phyloP scores from a whole-genome alignment of 2,113 vertebrate genomes.

The Chlamydotis undulata region DNA sequence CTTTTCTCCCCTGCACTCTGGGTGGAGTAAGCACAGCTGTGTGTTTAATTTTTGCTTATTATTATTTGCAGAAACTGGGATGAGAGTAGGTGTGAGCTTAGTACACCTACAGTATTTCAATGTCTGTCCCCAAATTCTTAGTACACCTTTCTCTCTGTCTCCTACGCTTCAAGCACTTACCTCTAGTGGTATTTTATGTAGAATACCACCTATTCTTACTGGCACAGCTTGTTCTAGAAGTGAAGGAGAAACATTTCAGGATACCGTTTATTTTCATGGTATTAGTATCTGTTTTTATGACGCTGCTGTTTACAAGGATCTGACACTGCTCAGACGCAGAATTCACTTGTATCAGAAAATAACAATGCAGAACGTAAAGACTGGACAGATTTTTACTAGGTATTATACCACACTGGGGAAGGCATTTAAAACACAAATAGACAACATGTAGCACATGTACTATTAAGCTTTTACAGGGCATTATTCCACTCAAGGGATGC shows the following conservation, averaged over 20 bases:
- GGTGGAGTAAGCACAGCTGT: background rate
- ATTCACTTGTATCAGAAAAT: background rate
- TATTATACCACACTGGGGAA: background rate
- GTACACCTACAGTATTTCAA: rapidly evolving
- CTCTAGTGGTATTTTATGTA: background rate
- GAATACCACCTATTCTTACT: background rate
- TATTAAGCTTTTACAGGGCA: slow-evolving; percentile 45
- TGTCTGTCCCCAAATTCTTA: background rate
- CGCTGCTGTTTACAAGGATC: background rate
- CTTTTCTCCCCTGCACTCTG: background rate
- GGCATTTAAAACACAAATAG: slow-evolving; percentile 29
- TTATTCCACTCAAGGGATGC: slow-evolving; percentile 33
- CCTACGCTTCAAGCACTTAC: background rate
- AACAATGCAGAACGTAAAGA: background rate
- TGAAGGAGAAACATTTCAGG: background rate
- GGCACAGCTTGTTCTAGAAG: background rate
- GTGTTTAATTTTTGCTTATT: background rate
- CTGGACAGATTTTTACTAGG: slow-evolving; percentile 4
- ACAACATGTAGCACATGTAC: slow-evolving; percentile 7
- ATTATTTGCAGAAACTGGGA: background rate
- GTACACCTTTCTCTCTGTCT: background rate
- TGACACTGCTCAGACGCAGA: background rate
- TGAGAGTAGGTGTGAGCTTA: background rate
- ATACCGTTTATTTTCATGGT: background rate
- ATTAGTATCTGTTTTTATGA: background rate